Evolutionary conservation across 2,888 invertebrate genomes (phyloP).

Genomic region (Megalurothrips usitatus): DNA sequence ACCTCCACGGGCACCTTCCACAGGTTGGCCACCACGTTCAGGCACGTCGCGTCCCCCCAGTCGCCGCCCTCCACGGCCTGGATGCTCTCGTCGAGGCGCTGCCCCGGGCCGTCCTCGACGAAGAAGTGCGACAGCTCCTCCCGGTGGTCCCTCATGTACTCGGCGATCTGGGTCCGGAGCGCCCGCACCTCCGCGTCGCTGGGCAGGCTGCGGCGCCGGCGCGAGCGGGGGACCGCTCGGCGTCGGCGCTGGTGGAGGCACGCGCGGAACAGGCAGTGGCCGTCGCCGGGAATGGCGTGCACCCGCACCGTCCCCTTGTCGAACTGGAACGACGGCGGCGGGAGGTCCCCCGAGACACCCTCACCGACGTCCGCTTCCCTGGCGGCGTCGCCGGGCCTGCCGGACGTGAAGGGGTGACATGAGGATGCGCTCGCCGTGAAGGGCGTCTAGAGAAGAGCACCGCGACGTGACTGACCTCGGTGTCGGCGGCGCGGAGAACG

Average conservation of each 20-base stretch:
- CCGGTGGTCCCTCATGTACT: not conserved
- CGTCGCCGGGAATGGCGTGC: not conserved
- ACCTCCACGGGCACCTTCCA: not conserved
- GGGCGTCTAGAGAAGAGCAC: no score
- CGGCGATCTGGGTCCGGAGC: not conserved
- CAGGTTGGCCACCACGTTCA: not conserved
- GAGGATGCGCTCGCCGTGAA: no score
- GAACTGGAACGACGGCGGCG: not conserved
- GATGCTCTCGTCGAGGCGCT: not conserved
- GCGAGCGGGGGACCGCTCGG: not conserved
- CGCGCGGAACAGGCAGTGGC: conserved; percentile 7
- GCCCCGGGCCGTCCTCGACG: not conserved
- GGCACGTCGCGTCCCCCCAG: not conserved
- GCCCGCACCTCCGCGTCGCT: not conserved
- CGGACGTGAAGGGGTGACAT: no score
- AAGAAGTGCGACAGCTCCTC: not conserved
- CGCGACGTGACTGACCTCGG: no score
- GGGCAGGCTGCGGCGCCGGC: not conserved
- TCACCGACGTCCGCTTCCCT: no score
- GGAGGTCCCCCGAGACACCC: not conserved
- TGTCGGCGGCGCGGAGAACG: no score
- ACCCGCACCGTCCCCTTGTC: not conserved
- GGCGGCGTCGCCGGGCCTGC: no score
- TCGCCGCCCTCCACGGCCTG: not conserved
- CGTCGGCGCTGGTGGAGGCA: not conserved